These are phyloP conservation scores for Drosophila sechellia DNA, from an alignment of 1,140 invertebrate genomes.

Conservation along the genomic window DNA sequence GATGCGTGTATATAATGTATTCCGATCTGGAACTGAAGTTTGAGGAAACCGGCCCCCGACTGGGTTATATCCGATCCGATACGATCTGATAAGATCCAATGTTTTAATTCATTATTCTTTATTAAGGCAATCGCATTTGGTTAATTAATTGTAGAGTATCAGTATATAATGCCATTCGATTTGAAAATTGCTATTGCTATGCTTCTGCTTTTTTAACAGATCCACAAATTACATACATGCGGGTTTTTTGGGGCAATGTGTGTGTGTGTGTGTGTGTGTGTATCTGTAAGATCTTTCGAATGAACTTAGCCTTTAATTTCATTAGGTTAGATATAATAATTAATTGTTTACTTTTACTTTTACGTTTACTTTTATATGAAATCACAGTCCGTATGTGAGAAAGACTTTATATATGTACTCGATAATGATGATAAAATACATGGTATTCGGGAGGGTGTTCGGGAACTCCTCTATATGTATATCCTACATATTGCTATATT, in stretches of 20 bases:
- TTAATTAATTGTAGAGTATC: conserved; percentile 51
- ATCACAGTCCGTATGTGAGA: conserved; percentile 85
- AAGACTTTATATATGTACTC: conserved; percentile 79
- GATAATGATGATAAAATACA: conserved; percentile 70
- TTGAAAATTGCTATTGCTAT: conserved; percentile 40
- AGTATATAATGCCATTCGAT: conserved; percentile 40
- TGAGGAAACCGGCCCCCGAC: conserved; percentile 69
- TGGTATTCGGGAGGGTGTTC: conserved; percentile 16
- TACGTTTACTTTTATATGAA: conserved; percentile 66
- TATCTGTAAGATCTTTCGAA: conserved; percentile 25
- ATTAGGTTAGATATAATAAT: conserved; percentile 51
- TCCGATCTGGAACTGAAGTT: conserved; percentile 52
- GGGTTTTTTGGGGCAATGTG: neutral
- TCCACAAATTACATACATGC: conserved; percentile 8
- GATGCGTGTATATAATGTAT: conserved; percentile 22
- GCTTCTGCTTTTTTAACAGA: conserved; percentile 7
- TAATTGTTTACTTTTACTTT: conserved; percentile 47
- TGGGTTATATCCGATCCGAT: conserved; percentile 25
- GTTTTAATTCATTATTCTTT: conserved; percentile 28
- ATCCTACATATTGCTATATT: conserved; percentile 41
- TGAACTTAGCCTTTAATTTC: conserved; percentile 35
- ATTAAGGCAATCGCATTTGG: conserved; percentile 59
- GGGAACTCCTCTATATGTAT: conserved; percentile 30
- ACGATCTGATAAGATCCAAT: conserved; percentile 1
- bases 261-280: conserved; percentile 3